phyloP scores from a whole-genome alignment of 2,113 vertebrate species.

The Lasiurus cinereus region DNA sequence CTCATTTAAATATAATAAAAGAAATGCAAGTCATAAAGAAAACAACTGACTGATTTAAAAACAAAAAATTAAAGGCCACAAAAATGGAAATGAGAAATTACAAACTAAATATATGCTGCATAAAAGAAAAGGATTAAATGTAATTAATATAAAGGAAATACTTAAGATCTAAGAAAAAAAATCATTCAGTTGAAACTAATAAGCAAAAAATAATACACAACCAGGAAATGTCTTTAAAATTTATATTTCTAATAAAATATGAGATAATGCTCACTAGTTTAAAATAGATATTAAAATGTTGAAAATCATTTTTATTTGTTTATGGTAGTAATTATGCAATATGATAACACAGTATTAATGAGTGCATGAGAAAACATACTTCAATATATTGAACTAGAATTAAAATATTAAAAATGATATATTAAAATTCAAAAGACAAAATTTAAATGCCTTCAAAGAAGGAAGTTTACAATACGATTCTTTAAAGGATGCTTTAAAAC shows the following conservation, averaged over 20 bases:
- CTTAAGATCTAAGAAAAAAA: neutral
- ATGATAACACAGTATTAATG: neutral
- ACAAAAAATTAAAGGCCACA: neutral
- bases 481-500: neutral
- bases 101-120: neutral
- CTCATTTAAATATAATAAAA: neutral
- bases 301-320: neutral
- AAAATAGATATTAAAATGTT: slow-evolving; percentile 10
- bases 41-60: neutral
- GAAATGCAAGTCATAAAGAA: neutral
- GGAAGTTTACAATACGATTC: neutral
- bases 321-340: neutral
- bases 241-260: neutral
- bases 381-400: neutral
- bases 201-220: neutral
- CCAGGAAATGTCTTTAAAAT: slow-evolving; percentile 33
- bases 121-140: neutral
- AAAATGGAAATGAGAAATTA: neutral
- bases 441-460: slow-evolving; percentile 1
- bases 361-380: neutral
- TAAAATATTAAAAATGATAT: neutral
- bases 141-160: slow-evolving; percentile 6
- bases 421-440: slow-evolving; percentile 12
- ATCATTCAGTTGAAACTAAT: neutral
- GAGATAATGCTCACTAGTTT: neutral